Conservation (phyloP, 2,113 vertebrate genomes). For the Melospiza georgiana region DNA sequence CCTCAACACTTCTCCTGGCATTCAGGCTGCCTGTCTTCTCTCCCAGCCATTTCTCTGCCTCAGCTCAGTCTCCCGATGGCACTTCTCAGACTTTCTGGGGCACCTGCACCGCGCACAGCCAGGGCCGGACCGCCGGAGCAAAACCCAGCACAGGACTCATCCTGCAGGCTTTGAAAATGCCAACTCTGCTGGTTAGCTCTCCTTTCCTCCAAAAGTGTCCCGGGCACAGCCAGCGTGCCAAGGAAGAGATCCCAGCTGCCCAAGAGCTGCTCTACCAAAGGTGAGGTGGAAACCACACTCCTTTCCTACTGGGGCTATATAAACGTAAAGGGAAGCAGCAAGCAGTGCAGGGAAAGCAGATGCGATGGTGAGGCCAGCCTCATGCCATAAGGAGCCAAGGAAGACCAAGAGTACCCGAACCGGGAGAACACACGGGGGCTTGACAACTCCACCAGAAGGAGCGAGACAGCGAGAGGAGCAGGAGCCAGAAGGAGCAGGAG, state of each 20-base stretch:
- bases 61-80: background rate
- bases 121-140: fast-evolving
- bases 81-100: background rate
- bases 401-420: background rate
- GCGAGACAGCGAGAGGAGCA: background rate
- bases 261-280: background rate
- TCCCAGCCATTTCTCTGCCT: background rate
- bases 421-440: fast-evolving
- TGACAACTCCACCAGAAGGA: background rate
- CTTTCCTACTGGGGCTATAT: background rate
- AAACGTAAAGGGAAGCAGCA: background rate
- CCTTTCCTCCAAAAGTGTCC: background rate
- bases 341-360: background rate
- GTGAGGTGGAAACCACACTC: background rate
- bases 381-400: background rate
- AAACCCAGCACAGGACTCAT: background rate
- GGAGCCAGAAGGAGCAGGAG: background rate
- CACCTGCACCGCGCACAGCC: fast-evolving
- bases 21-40: background rate
- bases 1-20: background rate
- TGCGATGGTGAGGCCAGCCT: background rate
- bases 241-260: background rate
- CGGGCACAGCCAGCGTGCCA: fast-evolving
- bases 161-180: background rate
- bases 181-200: background rate